Evolutionary conservation across 2,113 vertebrate species (phyloP), one percentile per base, ranked within the genome.

Genomic region (Albula glossodonta): DNA sequence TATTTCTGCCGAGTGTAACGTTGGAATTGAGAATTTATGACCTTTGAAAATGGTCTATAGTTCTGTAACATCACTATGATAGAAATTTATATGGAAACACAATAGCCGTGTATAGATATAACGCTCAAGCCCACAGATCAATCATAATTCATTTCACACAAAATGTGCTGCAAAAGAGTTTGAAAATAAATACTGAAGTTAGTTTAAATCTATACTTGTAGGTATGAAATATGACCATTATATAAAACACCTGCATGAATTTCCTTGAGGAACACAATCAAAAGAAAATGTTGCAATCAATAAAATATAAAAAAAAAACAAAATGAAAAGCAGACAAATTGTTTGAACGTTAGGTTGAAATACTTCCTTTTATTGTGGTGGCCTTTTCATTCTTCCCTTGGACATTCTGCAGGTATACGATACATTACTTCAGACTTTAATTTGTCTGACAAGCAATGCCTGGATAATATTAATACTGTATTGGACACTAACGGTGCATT

Each of bases 141-240:
- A 51, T 78, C 83, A 53, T 77, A 77, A 77, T 53, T 66, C n/a
- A 78, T 77, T 84, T 78, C 50, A 77, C 66, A 9, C 74, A 84
- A 31, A 13, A 53, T 53, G 5, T 25, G 79, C 51, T 56, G 50
- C 51, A 51, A n/a, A 78, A 78, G 25, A 41, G 51, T 66, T 22
- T 48, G 53, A 83, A 81, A 41, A 53, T 81, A 12, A 81, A 83
- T 49, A 60, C 25, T 52, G 13, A 74, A 31, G 66, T 52, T 22
- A 22, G 6, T 56, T 56, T 56, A 56, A 56, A 56, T 19, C 3
- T 17, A 19, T 74, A 74, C 15, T 7, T 53, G 80, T 31, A 52
- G 51, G 80, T 12, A 7, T 78, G 52, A 85, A 85, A 79, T 57
- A 74, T 66, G 17, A 22, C 60, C 22, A 60, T 60, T 15, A 66